phyloP scores from a whole-genome alignment of 1,140 invertebrate species.

The Propsilocerus akamusi region DNA sequence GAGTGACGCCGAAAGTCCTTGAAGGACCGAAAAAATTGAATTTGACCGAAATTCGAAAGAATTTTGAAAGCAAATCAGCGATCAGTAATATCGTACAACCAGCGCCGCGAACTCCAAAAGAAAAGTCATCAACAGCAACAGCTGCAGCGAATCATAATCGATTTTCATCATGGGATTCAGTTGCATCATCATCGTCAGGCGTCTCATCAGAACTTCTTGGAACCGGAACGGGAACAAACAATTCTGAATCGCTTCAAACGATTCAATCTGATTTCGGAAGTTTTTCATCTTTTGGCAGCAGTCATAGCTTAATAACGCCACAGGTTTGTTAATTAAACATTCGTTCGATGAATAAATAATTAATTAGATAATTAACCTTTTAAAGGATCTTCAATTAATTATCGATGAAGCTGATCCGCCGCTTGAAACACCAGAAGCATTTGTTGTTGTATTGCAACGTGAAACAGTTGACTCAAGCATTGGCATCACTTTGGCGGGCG shows the following conservation, averaged over 20 bases:
- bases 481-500: slow-evolving; percentile 72
- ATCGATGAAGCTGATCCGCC: slow-evolving; percentile 24
- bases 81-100: too few species aligned
- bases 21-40: not conserved
- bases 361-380: not conserved
- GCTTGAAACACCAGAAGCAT: slow-evolving; percentile 21
- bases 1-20: not conserved
- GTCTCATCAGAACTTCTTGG: slow-evolving; percentile 14
- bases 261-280: slow-evolving; percentile 22
- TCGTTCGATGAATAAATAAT: not conserved
- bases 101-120: not conserved
- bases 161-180: slow-evolving; percentile 21
- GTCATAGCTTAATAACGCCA: slow-evolving; percentile 23
- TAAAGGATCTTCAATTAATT: slow-evolving; percentile 19
- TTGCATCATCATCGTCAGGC: slow-evolving; percentile 21
- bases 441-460: slow-evolving; percentile 22
- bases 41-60: slow-evolving; percentile 17
- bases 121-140: not conserved
- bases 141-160: slow-evolving; percentile 16
- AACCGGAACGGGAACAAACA: slow-evolving; percentile 13
- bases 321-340: slow-evolving; percentile 9
- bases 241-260: slow-evolving; percentile 19
- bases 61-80: slow-evolving; percentile 13
- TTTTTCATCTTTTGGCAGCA: slow-evolving; percentile 23
- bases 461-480: slow-evolving; percentile 45